Percentiles rank a stretch among this genome's conserved stretches.
Conservation (phyloP, 1,140 invertebrate species). For the Dreissena polymorpha region DNA sequence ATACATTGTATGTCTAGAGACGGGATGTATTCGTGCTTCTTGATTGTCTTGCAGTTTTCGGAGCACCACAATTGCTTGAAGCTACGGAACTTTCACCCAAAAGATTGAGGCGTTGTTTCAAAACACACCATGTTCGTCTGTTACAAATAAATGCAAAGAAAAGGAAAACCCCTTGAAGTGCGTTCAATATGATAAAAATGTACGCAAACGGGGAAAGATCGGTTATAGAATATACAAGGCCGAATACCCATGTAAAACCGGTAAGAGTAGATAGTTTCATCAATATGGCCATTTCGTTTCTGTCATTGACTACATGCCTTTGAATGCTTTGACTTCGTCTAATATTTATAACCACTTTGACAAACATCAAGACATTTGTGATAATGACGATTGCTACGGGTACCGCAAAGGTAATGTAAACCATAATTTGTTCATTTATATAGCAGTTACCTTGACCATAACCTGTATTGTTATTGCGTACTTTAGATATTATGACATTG, state of each 20-base stretch:
- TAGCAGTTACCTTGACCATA: slow-evolving; percentile 39
- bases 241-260: slow-evolving; percentile 42
- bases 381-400: slow-evolving; percentile 22
- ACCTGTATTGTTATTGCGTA: not conserved
- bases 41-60: too few relatives aligned
- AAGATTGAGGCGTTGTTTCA: not conserved
- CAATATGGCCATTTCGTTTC: slow-evolving; percentile 37
- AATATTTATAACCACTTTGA: slow-evolving; percentile 23
- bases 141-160: slow-evolving; percentile 38
- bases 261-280: slow-evolving; percentile 42
- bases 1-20: too few relatives aligned
- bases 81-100: too few relatives aligned
- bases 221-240: slow-evolving; percentile 27
- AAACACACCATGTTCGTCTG: not conserved
- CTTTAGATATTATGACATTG: not conserved
- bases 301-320: slow-evolving; percentile 13
- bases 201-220: not conserved
- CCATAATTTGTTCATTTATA: slow-evolving; percentile 17
- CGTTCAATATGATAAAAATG: slow-evolving; percentile 40
- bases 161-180: slow-evolving; percentile 24
- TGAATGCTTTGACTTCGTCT: not conserved
- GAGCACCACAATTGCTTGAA: too few relatives aligned
- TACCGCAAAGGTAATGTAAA: slow-evolving; percentile 30
- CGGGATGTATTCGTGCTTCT: too few relatives aligned
- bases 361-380: slow-evolving; percentile 23